A percentile compares a stretch with the other conserved stretches of the same genome.
Conservation (phyloP, 2,797 vertebrate genomes). For the Helostoma temminkii region DNA sequence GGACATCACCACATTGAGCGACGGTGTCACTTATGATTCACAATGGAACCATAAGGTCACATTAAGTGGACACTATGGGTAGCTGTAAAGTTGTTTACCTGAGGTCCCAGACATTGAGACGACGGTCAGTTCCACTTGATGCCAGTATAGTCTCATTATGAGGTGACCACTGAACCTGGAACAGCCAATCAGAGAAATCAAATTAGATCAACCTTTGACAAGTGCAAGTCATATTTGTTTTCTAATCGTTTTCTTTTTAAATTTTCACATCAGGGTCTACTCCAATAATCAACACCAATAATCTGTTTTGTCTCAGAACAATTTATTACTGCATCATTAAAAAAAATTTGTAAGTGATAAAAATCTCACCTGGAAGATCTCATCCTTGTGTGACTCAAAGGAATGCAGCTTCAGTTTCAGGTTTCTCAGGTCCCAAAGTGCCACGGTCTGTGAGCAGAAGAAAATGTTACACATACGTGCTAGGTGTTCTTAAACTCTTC, state of each 20-base stretch:
- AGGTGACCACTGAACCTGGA: slow-evolving; percentile 93
- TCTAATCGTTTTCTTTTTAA: no score
- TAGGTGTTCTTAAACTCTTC: not conserved
- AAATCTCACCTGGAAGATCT: slow-evolving; percentile 95
- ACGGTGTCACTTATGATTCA: no score
- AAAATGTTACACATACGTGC: slow-evolving; percentile 18
- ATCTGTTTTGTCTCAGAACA: not conserved
- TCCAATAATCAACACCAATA: not conserved
- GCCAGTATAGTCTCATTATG: slow-evolving; percentile 93
- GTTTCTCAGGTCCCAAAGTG: slow-evolving; percentile 97
- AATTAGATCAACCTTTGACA: slow-evolving; percentile 2
- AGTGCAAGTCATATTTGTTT: no score
- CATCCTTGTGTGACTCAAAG: slow-evolving; percentile 98
- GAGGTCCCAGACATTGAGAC: slow-evolving; percentile 92
- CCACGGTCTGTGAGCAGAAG: slow-evolving; percentile 88
- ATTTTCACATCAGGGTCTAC: not conserved
- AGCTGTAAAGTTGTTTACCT: slow-evolving; percentile 78
- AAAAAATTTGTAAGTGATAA: not conserved
- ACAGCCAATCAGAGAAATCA: slow-evolving; percentile 21
- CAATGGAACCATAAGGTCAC: not conserved
- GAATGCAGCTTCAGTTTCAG: slow-evolving; percentile 97
- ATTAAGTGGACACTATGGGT: not conserved
- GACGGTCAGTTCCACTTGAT: slow-evolving; percentile 90
- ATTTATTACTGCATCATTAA: not conserved
- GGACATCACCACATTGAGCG: not conserved